A percentile compares a stretch with the other conserved stretches of the same genome.
Evolutionary conservation across 1,140 invertebrate species (phyloP).

Genomic region (Episyrphus balteatus): DNA sequence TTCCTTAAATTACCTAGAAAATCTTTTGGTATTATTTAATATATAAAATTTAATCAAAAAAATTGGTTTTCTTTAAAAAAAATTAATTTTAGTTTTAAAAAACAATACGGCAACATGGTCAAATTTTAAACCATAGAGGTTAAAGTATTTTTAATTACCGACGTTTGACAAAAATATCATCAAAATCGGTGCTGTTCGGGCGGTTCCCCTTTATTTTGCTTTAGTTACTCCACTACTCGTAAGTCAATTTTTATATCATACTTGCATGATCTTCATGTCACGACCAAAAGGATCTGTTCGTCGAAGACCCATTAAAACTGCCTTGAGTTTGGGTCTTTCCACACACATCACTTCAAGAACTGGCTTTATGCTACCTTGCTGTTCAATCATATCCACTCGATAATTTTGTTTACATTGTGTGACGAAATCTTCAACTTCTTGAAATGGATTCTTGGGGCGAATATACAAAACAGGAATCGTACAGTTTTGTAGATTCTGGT

Average conservation of each 20-base stretch:
- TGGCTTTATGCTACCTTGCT: constrained; percentile 58
- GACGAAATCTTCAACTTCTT: constrained; percentile 79
- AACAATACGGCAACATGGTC: too few species aligned
- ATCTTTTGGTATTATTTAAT: too few species aligned
- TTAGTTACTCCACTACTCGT: too few species aligned
- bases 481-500: constrained; percentile 12
- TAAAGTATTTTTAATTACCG: too few species aligned
- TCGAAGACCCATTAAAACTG: constrained; percentile 79
- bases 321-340: constrained; percentile 58
- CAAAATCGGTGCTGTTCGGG: too few species aligned
- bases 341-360: constrained; percentile 51
- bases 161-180: too few species aligned
- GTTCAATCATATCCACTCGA: constrained; percentile 56
- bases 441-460: constrained; percentile 62
- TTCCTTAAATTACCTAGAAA: too few species aligned
- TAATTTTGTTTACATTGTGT: constrained; percentile 57
- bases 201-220: too few species aligned
- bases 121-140: too few species aligned
- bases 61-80: too few species aligned
- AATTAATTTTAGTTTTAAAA: too few species aligned
- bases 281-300: constrained; percentile 69
- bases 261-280: constrained; percentile 55
- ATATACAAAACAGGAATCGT: constrained; percentile 63
- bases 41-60: too few species aligned
- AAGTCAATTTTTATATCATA: constrained; percentile 35